These are phyloP conservation scores for Trichosurus vulpecula DNA, from an alignment of 2,797 vertebrate species.

Conservation along the genomic window DNA sequence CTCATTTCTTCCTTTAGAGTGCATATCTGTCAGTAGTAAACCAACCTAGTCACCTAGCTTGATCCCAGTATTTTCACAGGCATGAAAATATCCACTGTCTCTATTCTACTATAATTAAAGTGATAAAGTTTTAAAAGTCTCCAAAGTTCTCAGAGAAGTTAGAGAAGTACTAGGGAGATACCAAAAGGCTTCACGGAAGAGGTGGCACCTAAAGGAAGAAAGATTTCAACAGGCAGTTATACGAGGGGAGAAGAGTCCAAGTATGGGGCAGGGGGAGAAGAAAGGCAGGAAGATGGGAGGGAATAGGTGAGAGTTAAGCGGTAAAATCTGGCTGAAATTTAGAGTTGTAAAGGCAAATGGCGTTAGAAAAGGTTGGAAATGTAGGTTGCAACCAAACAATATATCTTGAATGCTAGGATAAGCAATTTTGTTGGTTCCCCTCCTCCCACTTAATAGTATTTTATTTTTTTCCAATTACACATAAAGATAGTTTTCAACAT, in stretches of 20 bases:
- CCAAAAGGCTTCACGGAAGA: background rate
- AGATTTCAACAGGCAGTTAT: background rate
- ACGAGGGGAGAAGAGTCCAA: background rate
- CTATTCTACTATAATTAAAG: background rate
- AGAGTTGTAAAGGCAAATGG: background rate
- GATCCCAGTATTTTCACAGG: background rate
- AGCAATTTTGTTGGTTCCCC: background rate
- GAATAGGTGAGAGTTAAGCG: background rate
- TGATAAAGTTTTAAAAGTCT: background rate
- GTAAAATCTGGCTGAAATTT: background rate
- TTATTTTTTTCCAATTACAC: too few species aligned
- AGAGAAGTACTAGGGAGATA: background rate
- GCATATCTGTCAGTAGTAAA: background rate
- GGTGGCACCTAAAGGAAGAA: background rate
- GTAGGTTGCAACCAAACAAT: background rate
- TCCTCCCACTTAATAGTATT: too few species aligned
- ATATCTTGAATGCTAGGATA: background rate
- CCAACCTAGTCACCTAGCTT: background rate
- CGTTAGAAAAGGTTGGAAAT: background rate
- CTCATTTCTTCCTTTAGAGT: background rate
- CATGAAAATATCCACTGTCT: background rate
- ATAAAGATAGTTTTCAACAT: too few species aligned
- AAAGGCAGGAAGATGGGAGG: background rate
- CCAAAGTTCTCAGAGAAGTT: background rate
- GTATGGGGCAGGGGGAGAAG: background rate